Evolutionary conservation across 2,797 vertebrate species (phyloP), one percentile per base, ranked within the genome.

Genomic region (Helarctos malayanus): DNA sequence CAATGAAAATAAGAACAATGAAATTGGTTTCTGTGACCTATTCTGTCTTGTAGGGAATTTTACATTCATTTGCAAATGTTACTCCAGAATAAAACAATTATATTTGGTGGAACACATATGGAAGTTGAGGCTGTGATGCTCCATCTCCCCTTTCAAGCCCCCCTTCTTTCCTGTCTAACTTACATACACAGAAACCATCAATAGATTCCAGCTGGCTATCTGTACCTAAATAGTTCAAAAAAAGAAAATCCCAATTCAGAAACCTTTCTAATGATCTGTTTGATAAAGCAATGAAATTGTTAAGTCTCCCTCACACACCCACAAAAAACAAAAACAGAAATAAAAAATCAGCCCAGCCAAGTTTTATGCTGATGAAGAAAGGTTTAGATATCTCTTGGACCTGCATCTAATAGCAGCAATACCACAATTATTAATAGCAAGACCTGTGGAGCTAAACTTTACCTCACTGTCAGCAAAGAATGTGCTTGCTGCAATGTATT

Each of bases 1-100:
- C 98, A 98, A 91, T 96, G 98, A 98, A 99, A 99, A 99, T 98
- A 98, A 98, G 97, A 98, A 96, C 94, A 9, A 25, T 89, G 89
- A 98, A 98, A 98, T 97, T 98, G 78, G 92, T 95, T 98, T 98
- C 91, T 98, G 92, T 98, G 91, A 98, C 96, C 95, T 98, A n/a
- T 75, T 97, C 83, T 97, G 93, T 98, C 96, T 98, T 76, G 0
- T 89, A 97, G 97, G 96, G 96, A 98, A 95, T 97, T 98, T 97
- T 97, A 91, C 52, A 95, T 93, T 98, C 90, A 87, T 97, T 98
- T 98, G 41, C 52, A 98, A 97, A 98, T 98, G 97, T 98, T 98
- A 96, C 98, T 98, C 95, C 98, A 98, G 98, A 99, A 98, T 98
- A 98, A 99, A 99, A 98, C 98, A 98, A 96, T 98, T 98, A 97